phyloP scores from a whole-genome alignment of 2,888 invertebrate genomes.

The Dastarcus helophoroides region DNA sequence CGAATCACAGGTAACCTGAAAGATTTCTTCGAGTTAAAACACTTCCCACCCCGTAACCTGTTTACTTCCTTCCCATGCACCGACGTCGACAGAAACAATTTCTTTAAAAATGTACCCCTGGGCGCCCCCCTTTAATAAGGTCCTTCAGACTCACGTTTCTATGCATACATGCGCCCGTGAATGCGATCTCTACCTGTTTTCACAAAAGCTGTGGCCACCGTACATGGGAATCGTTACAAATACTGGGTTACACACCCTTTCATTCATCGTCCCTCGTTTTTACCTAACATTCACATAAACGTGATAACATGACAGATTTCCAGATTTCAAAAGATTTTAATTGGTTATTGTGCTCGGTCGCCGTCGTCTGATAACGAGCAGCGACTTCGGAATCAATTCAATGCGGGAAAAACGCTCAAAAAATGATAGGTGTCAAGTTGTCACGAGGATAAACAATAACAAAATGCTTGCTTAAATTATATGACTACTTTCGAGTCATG shows the following conservation, averaged over 20 bases:
- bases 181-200: conserved; percentile 10
- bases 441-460: too few species aligned
- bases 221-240: conserved; percentile 13
- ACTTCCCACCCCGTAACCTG: conserved; percentile 7
- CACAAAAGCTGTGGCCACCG: conserved; percentile 8
- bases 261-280: conserved; percentile 7
- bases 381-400: too few species aligned
- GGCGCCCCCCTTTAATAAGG: conserved; percentile 1
- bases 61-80: conserved; percentile 12
- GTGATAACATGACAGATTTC: conserved; percentile 7
- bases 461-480: too few species aligned
- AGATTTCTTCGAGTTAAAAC: too few species aligned
- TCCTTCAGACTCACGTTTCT: background rate
- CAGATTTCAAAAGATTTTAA: background rate
- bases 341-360: too few species aligned
- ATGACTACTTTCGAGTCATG: too few species aligned
- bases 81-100: conserved; percentile 10
- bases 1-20: too few species aligned
- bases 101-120: background rate
- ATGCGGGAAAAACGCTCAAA: too few species aligned
- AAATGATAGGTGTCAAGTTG: too few species aligned
- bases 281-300: conserved; percentile 10
- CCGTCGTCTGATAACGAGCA: too few species aligned
- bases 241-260: conserved; percentile 13
- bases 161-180: conserved; percentile 1